Conservation (phyloP, 2,113 vertebrate species). For the Melanerpes formicivorus region DNA sequence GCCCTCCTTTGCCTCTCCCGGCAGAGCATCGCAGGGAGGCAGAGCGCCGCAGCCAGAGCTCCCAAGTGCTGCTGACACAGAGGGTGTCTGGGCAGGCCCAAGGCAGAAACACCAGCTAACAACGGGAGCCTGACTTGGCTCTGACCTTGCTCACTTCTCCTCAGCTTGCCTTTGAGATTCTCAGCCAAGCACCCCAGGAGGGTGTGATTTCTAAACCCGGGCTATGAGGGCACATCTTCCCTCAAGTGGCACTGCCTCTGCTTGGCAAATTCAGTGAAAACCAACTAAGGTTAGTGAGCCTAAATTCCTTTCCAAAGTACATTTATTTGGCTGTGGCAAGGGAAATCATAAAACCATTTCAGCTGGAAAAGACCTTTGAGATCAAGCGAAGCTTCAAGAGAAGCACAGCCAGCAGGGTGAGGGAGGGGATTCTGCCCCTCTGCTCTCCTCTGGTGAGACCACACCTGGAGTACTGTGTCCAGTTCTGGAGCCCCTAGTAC, state of each 20-base stretch:
- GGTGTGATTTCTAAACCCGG: background rate
- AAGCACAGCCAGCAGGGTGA: too few species aligned
- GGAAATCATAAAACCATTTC: background rate
- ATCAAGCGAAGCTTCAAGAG: too few species aligned
- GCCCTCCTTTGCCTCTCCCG: background rate
- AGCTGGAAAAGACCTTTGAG: too few species aligned
- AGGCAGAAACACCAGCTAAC: background rate
- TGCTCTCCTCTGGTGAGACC: too few species aligned
- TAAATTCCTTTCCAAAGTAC: background rate
- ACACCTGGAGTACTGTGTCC: too few species aligned
- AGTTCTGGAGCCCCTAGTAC: too few species aligned
- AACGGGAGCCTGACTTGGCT: background rate
- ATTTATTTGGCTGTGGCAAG: background rate
- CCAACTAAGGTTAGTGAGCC: background rate
- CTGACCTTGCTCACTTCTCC: background rate
- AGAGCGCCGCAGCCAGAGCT: fast-evolving
- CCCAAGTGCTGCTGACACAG: background rate
- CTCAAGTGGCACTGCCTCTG: background rate
- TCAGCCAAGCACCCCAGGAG: background rate
- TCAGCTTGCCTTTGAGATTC: background rate
- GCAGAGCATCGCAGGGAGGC: background rate
- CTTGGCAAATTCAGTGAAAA: background rate
- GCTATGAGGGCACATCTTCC: background rate
- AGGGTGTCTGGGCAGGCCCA: background rate
- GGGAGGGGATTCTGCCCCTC: too few species aligned